phyloP scores from a whole-genome alignment of 2,113 vertebrate species.

The Notarius quadriscutis region DNA sequence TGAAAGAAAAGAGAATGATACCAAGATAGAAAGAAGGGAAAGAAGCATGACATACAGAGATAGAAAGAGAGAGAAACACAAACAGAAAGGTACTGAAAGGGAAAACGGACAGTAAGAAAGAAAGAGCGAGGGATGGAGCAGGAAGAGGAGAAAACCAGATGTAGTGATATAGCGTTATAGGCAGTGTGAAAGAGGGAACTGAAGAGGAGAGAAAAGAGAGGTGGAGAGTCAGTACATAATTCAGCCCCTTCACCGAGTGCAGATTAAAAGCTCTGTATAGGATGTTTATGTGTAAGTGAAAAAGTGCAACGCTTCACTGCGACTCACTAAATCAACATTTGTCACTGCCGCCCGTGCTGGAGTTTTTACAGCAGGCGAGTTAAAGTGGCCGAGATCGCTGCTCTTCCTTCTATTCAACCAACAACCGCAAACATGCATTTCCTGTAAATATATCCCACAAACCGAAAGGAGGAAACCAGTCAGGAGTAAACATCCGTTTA shows the following conservation, averaged over 20 bases:
- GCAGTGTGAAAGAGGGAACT: background rate
- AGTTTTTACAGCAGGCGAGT: conserved; percentile 3
- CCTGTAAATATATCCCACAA: background rate
- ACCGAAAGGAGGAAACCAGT: background rate
- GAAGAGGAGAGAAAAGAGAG: background rate
- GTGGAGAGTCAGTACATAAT: conserved; percentile 3
- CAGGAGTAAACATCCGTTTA: background rate
- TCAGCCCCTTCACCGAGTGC: background rate
- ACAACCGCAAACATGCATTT: background rate
- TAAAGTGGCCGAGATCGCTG: background rate
- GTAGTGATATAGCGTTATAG: background rate
- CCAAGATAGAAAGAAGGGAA: background rate
- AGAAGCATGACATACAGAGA: background rate
- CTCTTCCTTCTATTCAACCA: background rate
- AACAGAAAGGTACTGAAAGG: background rate
- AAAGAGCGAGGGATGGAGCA: background rate
- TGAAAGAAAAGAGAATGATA: background rate
- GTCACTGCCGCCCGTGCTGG: background rate
- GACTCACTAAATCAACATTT: conserved; percentile 32
- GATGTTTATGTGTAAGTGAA: conserved; percentile 12
- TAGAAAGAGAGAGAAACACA: background rate
- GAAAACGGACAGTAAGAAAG: background rate
- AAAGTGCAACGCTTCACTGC: conserved; percentile 17
- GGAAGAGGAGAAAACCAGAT: background rate
- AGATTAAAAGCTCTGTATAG: conserved; percentile 28